These are phyloP conservation scores for Clarias fuscus DNA, from an alignment of 2,797 vertebrate species.

Conservation along the genomic window DNA sequence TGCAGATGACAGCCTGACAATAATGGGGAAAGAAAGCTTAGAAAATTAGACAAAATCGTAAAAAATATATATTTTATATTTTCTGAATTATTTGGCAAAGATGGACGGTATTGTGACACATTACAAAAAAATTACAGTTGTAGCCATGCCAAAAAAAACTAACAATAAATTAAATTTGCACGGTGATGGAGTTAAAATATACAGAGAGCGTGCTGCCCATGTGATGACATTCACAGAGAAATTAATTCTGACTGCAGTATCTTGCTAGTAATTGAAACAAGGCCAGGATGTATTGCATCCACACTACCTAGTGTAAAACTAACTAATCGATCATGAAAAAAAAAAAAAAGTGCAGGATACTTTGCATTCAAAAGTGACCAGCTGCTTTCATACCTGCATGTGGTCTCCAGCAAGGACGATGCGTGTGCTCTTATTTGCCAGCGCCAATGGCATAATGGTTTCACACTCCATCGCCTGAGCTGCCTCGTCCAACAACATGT, in stretches of 20 bases:
- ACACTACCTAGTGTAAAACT: background rate
- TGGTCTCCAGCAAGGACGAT: conserved; percentile 98
- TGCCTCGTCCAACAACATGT: conserved; percentile 97
- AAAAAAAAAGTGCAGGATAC: background rate
- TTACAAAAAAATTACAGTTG: background rate
- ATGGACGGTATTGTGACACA: background rate
- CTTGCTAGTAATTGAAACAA: background rate
- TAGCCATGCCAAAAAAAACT: too few species aligned
- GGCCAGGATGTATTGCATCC: background rate
- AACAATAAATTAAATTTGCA: too few species aligned
- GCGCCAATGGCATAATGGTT: conserved; percentile 98
- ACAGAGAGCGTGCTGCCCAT: background rate
- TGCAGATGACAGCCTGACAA: background rate
- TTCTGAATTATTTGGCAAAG: background rate
- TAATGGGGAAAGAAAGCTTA: background rate
- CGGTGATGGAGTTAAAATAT: background rate
- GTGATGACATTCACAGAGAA: background rate
- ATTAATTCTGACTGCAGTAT: background rate
- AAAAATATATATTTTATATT: background rate
- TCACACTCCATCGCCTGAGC: conserved; percentile 99
- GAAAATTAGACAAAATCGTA: background rate
- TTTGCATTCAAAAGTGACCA: background rate
- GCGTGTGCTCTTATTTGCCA: conserved; percentile 90
- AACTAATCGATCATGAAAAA: background rate
- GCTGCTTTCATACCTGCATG: conserved; percentile 86